A percentile compares a stretch with the other conserved stretches of the same genome.
These are phyloP conservation scores for Agonopterix alstromeriana DNA, from an alignment of 2,888 invertebrate species.

Conservation along the genomic window DNA sequence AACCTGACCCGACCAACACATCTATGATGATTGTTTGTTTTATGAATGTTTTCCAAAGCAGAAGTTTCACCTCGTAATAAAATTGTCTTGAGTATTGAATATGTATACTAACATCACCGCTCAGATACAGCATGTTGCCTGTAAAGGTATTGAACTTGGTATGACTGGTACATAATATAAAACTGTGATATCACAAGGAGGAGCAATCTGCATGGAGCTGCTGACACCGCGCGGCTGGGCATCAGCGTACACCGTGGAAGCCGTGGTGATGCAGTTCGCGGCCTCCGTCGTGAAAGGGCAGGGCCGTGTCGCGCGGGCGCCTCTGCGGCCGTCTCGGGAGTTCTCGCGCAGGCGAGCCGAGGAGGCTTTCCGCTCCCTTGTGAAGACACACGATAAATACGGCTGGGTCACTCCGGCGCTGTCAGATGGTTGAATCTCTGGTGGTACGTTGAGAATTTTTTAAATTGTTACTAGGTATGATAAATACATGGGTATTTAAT, in stretches of 20 bases:
- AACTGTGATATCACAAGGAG: constrained; percentile 59
- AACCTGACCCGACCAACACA: too few species aligned
- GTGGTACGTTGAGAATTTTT: too few species aligned
- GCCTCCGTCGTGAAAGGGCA: constrained; percentile 93
- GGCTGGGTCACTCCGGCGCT: constrained; percentile 94
- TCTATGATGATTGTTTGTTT: too few species aligned
- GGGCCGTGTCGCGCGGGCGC: constrained; percentile 88
- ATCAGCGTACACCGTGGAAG: constrained; percentile 91
- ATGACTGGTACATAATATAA: too few species aligned
- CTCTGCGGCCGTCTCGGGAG: constrained; percentile 86
- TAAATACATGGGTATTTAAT: too few species aligned
- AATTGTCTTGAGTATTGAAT: too few species aligned
- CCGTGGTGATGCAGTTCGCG: constrained; percentile 92
- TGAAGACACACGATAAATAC: constrained; percentile 93
- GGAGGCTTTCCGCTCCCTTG: constrained; percentile 90
- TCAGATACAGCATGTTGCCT: too few species aligned
- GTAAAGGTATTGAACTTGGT: too few species aligned
- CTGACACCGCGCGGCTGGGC: constrained; percentile 93
- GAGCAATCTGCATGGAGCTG: constrained; percentile 93
- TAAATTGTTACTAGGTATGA: too few species aligned
- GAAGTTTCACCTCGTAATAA: too few species aligned
- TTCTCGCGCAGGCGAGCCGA: constrained; percentile 89
- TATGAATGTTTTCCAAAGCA: too few species aligned
- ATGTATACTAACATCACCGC: too few species aligned
- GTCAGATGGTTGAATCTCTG: constrained; percentile 83